phyloP scores from a whole-genome alignment of 2,888 invertebrate species.

The Drosophila stalkeri region DNA sequence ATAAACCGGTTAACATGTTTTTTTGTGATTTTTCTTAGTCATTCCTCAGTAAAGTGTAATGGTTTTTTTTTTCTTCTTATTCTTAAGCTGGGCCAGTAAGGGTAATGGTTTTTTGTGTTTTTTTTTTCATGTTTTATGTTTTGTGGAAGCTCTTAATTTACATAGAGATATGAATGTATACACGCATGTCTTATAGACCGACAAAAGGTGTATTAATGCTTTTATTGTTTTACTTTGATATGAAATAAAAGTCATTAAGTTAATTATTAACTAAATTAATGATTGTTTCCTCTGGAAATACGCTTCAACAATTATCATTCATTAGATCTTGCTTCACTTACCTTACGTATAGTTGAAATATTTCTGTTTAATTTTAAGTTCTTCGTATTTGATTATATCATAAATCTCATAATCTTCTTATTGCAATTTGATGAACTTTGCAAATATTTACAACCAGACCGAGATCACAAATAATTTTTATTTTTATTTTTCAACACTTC shows the following conservation, averaged over 20 bases:
- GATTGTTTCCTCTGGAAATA: not conserved
- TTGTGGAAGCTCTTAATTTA: slow-evolving; percentile 25
- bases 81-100: slow-evolving; percentile 37
- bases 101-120: slow-evolving; percentile 42
- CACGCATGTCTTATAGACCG: slow-evolving; percentile 15
- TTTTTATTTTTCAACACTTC: slow-evolving; percentile 27
- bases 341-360: not conserved
- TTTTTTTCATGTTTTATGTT: slow-evolving; percentile 31
- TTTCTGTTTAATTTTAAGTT: not conserved
- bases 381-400: not conserved
- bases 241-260: slow-evolving; percentile 6
- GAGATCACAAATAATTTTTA: slow-evolving; percentile 20
- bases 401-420: slow-evolving; percentile 8
- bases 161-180: slow-evolving; percentile 24
- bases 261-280: slow-evolving; percentile 3
- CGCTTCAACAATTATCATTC: not conserved
- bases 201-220: slow-evolving; percentile 9
- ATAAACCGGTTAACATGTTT: slow-evolving; percentile 74
- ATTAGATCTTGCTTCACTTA: not conserved
- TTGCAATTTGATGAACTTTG: not conserved
- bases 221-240: slow-evolving; percentile 3
- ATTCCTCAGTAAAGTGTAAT: slow-evolving; percentile 71
- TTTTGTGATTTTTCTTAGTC: slow-evolving; percentile 76
- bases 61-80: slow-evolving; percentile 41
- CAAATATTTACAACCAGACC: slow-evolving; percentile 15